phyloP scores from a whole-genome alignment of 2,888 invertebrate species.

The Cotesia congregata region DNA sequence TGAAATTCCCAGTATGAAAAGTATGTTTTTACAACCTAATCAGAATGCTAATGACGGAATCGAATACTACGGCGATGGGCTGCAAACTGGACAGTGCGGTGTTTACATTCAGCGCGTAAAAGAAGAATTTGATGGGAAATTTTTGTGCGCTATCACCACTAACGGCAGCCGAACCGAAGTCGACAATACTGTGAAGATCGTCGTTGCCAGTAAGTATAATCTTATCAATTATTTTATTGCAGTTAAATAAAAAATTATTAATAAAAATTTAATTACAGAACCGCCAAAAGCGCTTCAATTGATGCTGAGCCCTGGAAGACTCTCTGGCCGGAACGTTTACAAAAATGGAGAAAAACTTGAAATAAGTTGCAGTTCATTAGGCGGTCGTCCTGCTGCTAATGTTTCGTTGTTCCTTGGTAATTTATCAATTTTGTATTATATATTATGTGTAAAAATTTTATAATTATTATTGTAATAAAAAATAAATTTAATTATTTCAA shows the following conservation, averaged over 20 bases:
- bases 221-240: not conserved
- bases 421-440: slow-evolving; percentile 38
- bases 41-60: slow-evolving; percentile 59
- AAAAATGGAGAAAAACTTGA: slow-evolving; percentile 76
- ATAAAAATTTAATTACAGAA: slow-evolving; percentile 64
- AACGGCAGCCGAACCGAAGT: slow-evolving; percentile 74
- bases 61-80: slow-evolving; percentile 71
- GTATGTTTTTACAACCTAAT: slow-evolving; percentile 47
- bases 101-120: slow-evolving; percentile 76
- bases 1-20: slow-evolving; percentile 62
- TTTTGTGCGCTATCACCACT: slow-evolving; percentile 78
- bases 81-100: slow-evolving; percentile 80
- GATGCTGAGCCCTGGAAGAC: slow-evolving; percentile 62
- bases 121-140: slow-evolving; percentile 79
- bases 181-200: slow-evolving; percentile 75
- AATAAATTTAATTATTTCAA: not conserved
- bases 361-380: slow-evolving; percentile 78
- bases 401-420: slow-evolving; percentile 81
- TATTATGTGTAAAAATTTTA: not conserved
- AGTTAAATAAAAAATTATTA: too few species aligned
- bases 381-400: slow-evolving; percentile 83
- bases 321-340: slow-evolving; percentile 69
- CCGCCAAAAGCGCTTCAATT: slow-evolving; percentile 72
- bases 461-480: not conserved
- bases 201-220: slow-evolving; percentile 80